A percentile compares a stretch with the other conserved stretches of the same genome.
Conservation (phyloP, 2,797 vertebrate species). For the Aselliscus stoliczkanus region DNA sequence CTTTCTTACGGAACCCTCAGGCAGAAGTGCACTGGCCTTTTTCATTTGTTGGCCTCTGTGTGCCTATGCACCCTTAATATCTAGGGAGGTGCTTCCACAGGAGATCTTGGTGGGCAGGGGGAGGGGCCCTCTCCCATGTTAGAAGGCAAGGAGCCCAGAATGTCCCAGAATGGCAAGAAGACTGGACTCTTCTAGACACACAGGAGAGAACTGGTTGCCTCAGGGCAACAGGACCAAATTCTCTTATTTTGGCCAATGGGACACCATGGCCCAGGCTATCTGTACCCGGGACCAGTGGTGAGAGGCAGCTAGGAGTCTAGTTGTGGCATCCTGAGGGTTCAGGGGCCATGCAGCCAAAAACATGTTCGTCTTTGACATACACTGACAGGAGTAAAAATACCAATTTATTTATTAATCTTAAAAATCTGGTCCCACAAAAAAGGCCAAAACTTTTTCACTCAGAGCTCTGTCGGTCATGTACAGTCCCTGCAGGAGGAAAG, state of each 20-base stretch:
- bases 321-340: neutral
- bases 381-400: constrained; percentile 70
- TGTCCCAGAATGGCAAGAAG: neutral
- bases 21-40: neutral
- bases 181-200: neutral
- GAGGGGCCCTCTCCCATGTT: too few relatives aligned
- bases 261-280: neutral
- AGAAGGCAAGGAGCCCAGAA: neutral
- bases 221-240: neutral
- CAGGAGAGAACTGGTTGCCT: neutral
- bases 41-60: neutral
- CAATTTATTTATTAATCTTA: constrained; percentile 65
- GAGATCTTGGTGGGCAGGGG: neutral
- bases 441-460: neutral
- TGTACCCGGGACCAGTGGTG: rapidly evolving
- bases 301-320: neutral
- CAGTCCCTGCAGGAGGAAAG: constrained; percentile 12
- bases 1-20: neutral
- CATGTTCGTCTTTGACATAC: neutral
- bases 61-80: neutral
- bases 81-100: neutral
- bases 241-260: neutral
- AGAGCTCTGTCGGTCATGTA: neutral
- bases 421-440: constrained; percentile 62
- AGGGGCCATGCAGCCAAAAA: neutral